Evolutionary conservation across 2,888 invertebrate species (phyloP).

Genomic region (Matsumyia berberina): DNA sequence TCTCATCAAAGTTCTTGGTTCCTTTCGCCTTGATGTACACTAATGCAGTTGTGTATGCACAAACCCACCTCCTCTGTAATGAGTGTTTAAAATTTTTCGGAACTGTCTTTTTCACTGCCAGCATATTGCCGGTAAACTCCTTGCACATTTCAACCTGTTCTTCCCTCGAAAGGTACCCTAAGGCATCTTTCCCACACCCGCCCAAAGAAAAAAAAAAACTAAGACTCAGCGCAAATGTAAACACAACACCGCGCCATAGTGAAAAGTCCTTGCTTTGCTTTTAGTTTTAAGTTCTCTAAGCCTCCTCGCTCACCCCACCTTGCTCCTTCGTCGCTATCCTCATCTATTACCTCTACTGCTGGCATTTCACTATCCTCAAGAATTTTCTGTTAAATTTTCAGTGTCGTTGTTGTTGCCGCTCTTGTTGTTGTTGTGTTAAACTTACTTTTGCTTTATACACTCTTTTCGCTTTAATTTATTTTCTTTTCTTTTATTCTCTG

Average conservation of each 20-base stretch:
- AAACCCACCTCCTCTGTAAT: slow-evolving; percentile 28
- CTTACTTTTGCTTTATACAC: slow-evolving; percentile 74
- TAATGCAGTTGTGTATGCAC: slow-evolving; percentile 36
- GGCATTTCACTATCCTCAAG: slow-evolving; percentile 64
- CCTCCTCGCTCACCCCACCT: slow-evolving; percentile 9
- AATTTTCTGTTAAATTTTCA: slow-evolving; percentile 61
- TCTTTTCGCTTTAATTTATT: slow-evolving; percentile 77
- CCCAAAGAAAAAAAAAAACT: no score
- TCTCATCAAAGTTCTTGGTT: slow-evolving; percentile 33
- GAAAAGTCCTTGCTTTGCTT: slow-evolving; percentile 62
- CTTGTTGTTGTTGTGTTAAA: slow-evolving; percentile 65
- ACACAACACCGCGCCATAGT: slow-evolving; percentile 25
- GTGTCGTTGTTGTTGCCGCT: slow-evolving; percentile 35
- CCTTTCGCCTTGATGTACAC: slow-evolving; percentile 48
- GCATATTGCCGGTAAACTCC: slow-evolving; percentile 56
- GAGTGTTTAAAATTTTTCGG: slow-evolving; percentile 47
- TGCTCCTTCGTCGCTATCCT: neutral
- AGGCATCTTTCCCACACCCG: no score
- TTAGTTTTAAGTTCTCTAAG: slow-evolving; percentile 70
- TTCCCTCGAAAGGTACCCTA: neutral
- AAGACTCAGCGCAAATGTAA: slow-evolving; percentile 49
- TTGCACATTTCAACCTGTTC: slow-evolving; percentile 58
- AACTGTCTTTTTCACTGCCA: slow-evolving; percentile 57
- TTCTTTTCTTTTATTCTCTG: slow-evolving; percentile 72
- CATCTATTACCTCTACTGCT: slow-evolving; percentile 35